These are phyloP conservation scores for Micropoecilia bifurca DNA, from an alignment of 2,797 vertebrate species.

Conservation along the genomic window DNA sequence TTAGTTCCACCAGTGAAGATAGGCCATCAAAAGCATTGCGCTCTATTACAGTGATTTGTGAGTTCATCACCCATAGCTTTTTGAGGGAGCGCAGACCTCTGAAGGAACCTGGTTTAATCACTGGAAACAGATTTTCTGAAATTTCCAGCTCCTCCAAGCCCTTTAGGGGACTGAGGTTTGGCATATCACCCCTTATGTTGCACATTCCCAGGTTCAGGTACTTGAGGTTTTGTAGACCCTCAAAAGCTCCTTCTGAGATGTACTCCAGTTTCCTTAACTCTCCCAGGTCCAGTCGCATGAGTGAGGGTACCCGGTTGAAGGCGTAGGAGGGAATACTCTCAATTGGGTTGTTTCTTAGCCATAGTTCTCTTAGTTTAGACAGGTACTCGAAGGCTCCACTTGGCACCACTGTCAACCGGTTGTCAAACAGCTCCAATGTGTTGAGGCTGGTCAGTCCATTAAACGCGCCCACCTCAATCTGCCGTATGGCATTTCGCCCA, in stretches of 20 bases:
- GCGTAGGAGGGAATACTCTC: conserved; percentile 98
- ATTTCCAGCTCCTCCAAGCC: conserved; percentile 97
- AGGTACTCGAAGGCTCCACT: conserved; percentile 98
- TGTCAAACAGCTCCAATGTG: conserved; percentile 97
- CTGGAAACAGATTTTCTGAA: conserved; percentile 93
- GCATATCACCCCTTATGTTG: conserved; percentile 94
- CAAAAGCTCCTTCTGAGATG: conserved; percentile 97
- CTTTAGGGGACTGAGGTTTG: conserved; percentile 92
- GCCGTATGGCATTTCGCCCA: conserved; percentile 94
- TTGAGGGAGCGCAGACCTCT: conserved; percentile 91
- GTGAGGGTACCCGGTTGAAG: conserved; percentile 97
- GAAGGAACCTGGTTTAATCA: conserved; percentile 93
- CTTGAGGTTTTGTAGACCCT: conserved; percentile 97
- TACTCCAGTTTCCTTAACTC: conserved; percentile 97
- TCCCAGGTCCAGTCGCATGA: conserved; percentile 95
- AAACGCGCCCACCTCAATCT: conserved; percentile 98
- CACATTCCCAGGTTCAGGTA: conserved; percentile 99
- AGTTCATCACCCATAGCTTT: conserved; percentile 99
- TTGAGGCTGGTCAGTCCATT: conserved; percentile 97
- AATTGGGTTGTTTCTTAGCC: conserved; percentile 98
- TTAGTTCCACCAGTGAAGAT: conserved; percentile 93
- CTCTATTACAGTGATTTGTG: conserved; percentile 92
- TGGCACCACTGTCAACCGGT: conserved; percentile 95
- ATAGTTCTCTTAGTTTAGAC: conserved; percentile 95
- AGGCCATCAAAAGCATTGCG: conserved; percentile 95